Evolutionary conservation across 2,113 vertebrate species (phyloP), one percentile per base, ranked within the genome.

Genomic region (Callipepla squamata): DNA sequence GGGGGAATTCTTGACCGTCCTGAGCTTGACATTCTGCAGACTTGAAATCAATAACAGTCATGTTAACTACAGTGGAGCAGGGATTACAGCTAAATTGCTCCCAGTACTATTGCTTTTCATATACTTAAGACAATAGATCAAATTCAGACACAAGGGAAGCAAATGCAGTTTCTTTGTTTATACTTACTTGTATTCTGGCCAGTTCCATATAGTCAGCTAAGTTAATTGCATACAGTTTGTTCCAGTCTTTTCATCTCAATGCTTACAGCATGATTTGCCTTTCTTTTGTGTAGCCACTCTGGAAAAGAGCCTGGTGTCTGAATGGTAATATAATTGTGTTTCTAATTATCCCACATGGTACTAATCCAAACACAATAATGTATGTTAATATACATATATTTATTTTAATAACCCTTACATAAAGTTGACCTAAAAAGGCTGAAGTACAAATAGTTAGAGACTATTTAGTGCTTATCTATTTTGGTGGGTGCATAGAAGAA

Each of bases 311-410:
- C 70, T 80, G 12, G 4, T 62, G 76, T 48, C 40, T 77, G 65
- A 84, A 69, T 90, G 68, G 51, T 76, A 84, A 62, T 59, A 40
- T 66, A 84, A 88, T 32, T 77, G 73, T 90, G 85, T 68, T 95
- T 95, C 93, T 58, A 84, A 14, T 93, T 93, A 93, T 53, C 51
- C 48, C 61, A 44, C 20, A 45, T 58, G 62, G 34, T 68, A 70
- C 51, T 75, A 85, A 94, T 85, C 81, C 51, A 91, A 89, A 47
- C 74, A 88, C 69, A 84, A 42, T 72, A 22, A 47, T 51, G 65
- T 2, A 65, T 47, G 20, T 21, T 75, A 21, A 53, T 30, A 50
- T 53, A 6, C 28, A 28, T 53, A 16, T 28, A 16, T 28, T 4
- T 28, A 28, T 48, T 72, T 87, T 61, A 77, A 30, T 61, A 78